These are phyloP conservation scores for Corydoras maculifer DNA, from an alignment of 2,113 vertebrate species.

Conservation along the genomic window DNA sequence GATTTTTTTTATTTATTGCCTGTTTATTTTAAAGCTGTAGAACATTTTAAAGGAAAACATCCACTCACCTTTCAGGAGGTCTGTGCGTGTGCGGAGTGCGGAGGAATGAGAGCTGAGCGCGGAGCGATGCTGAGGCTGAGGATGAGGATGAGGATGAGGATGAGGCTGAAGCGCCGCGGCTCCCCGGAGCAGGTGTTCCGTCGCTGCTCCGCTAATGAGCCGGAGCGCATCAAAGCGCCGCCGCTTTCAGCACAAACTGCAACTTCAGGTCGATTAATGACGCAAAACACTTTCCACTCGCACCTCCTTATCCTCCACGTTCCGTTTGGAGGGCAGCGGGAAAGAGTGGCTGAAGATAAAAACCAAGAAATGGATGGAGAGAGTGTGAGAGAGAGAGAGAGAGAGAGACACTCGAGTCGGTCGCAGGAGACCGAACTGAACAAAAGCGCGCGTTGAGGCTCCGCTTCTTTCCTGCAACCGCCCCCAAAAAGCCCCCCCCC, in stretches of 20 bases:
- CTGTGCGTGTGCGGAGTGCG: too few relatives aligned
- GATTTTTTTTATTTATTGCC: too few relatives aligned
- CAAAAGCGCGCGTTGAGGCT: conserved; percentile 1
- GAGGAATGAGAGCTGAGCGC: background rate
- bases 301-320: background rate
- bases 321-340: conserved; percentile 4
- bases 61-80: too few relatives aligned
- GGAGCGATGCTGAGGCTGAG: background rate
- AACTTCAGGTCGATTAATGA: background rate
- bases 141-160: background rate
- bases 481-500: background rate
- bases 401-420: background rate
- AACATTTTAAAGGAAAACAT: too few relatives aligned
- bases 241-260: background rate
- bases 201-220: background rate
- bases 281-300: background rate
- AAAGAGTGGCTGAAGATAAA: too few relatives aligned
- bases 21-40: too few relatives aligned
- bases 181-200: conserved; percentile 15
- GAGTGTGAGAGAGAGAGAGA: background rate
- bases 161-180: background rate
- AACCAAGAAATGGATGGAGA: background rate
- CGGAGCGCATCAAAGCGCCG: conserved; percentile 3
- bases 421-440: background rate
- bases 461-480: background rate